Evolutionary conservation across 1,140 invertebrate genomes (phyloP).

Genomic region (Pseudomyrmex dendroicus): DNA sequence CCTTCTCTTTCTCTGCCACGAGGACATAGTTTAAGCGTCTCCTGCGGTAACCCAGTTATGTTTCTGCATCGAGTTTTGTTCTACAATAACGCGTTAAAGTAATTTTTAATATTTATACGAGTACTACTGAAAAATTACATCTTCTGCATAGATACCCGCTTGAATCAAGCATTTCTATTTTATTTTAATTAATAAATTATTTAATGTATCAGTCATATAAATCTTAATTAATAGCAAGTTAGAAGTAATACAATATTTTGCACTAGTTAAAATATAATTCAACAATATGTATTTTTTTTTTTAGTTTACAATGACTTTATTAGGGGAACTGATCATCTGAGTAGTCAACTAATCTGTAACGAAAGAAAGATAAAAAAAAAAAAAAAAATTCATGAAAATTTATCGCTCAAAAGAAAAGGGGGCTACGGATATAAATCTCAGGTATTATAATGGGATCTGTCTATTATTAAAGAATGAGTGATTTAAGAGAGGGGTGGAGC

Average conservation of each 20-base stretch:
- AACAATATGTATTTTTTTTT: background rate
- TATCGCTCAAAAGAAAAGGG: constrained; percentile 85
- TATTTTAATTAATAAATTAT: background rate
- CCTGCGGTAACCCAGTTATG: constrained; percentile 60
- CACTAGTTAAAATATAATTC: background rate
- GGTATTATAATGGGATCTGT: constrained; percentile 86
- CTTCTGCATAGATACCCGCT: background rate
- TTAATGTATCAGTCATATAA: background rate
- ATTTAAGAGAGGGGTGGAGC: constrained; percentile 85
- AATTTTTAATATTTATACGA: constrained; percentile 38
- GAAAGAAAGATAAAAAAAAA: constrained; percentile 64
- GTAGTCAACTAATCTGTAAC: constrained; percentile 77
- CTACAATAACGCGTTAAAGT: constrained; percentile 24
- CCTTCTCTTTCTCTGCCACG: constrained; percentile 26
- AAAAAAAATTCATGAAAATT: constrained; percentile 76
- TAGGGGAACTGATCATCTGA: constrained; percentile 67
- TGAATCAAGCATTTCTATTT: constrained; percentile 1
- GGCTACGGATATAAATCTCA: constrained; percentile 84
- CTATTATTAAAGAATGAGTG: constrained; percentile 86
- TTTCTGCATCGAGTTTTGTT: constrained; percentile 47
- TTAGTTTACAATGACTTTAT: constrained; percentile 64
- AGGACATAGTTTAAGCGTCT: constrained; percentile 52
- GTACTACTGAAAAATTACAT: constrained; percentile 22
- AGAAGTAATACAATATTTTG: background rate
- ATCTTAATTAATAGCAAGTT: constrained; percentile 1